Evolutionary conservation across 2,888 invertebrate genomes (phyloP), one percentile per base, ranked within the genome.

Genomic region (Atethmia centrago): DNA sequence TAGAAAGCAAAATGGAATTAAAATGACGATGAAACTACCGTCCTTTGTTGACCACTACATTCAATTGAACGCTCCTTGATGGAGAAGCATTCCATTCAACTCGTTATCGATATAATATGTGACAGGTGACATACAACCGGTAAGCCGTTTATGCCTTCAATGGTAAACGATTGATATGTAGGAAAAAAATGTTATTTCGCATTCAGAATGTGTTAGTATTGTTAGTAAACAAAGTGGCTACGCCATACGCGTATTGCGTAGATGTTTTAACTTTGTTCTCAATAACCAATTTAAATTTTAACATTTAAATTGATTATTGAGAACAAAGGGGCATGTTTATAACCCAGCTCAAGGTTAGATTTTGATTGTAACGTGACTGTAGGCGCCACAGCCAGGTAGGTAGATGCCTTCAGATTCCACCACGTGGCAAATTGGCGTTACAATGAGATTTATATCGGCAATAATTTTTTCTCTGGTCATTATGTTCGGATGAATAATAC

Each of bases 101-200:
- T 88, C 86, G 89, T 90, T 90, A 90, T 90, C 85, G 90, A 88
- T 90, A 91, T 85, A 87, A 82, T 85, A 88, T 86, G 88, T 90
- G 93, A 92, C 95, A 95, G 94, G 93, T 94, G 95, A 92, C 92
- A 90, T 90, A 91, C 85, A 92, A 93, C 94, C 92, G 89, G 93
- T 92, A 90, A 89, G 87, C 82, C 80, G 90, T 90, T 91, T 92
- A 91, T 87, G 70, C 94, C 92, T 87, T 93, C 82, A 90, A 92
- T 88, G 91, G 93, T 80, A 80, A 88, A 85, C 90, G 91, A 93
- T 94, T 92, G 89, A 92, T 90, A 92, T 92, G 88, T 90, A 77
- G 62, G 49, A 77, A 90, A 92, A 93, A 93, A 90, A 86, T 80
- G 68, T 73, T 82, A 84, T 87, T 91, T 92, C 90, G 87, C 89